A percentile compares a stretch with the other conserved stretches of the same genome.
These are phyloP conservation scores for Ochlodes sylvanus DNA, from an alignment of 2,888 invertebrate genomes.

Conservation along the genomic window DNA sequence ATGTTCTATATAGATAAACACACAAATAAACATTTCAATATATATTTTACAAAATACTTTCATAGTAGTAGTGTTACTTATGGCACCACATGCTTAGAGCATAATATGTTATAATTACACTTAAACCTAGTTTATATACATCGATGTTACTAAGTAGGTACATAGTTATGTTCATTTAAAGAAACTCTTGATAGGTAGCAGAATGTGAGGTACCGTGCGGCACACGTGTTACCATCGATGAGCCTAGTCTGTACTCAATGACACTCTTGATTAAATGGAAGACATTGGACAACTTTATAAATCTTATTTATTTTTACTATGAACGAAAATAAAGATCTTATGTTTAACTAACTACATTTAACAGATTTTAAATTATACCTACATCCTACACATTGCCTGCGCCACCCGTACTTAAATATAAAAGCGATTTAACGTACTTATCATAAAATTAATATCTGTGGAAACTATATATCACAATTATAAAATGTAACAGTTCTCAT, in stretches of 20 bases:
- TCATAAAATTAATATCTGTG: conserved; percentile 54
- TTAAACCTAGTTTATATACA: conserved; percentile 33
- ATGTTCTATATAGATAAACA: conserved; percentile 23
- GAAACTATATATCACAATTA: conserved; percentile 79
- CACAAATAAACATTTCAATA: conserved; percentile 38
- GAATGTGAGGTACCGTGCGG: conserved; percentile 14
- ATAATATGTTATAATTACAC: conserved; percentile 59
- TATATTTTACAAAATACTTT: conserved; percentile 64
- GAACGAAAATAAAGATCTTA: conserved; percentile 45
- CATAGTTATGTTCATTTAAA: conserved; percentile 11
- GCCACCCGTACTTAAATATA: conserved; percentile 67
- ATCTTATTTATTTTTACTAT: conserved; percentile 34
- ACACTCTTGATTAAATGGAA: conserved; percentile 42
- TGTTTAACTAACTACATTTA: conserved; percentile 35
- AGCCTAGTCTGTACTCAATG: conserved; percentile 14
- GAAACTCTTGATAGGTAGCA: conserved; percentile 22
- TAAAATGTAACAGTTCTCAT: conserved; percentile 56
- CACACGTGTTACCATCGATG: not conserved
- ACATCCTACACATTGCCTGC: conserved; percentile 45
- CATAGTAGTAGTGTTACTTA: conserved; percentile 75
- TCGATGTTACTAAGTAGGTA: conserved; percentile 28
- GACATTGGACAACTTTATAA: conserved; percentile 47
- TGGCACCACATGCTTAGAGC: conserved; percentile 84
- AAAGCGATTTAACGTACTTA: conserved; percentile 48
- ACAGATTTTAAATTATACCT: conserved; percentile 38